Evolutionary conservation across 2,797 vertebrate genomes (phyloP).

Genomic region (Hydrophis major): DNA sequence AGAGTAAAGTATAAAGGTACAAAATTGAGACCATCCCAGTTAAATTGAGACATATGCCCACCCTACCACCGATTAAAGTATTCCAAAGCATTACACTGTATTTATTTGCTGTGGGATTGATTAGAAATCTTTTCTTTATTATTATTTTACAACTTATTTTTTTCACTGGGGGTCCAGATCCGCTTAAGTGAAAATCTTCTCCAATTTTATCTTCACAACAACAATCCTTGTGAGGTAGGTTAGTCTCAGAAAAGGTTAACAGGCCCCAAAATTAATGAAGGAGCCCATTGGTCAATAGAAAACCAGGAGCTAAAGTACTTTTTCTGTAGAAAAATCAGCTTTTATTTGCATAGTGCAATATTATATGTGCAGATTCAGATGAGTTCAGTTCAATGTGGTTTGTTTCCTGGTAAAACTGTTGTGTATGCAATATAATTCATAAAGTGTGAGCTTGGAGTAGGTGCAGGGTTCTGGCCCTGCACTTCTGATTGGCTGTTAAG

Average conservation of each 20-base stretch:
- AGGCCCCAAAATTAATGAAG: not conserved
- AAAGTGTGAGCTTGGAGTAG: too few species aligned
- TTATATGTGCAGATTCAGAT: not conserved
- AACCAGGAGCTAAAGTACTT: not conserved
- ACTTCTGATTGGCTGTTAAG: too few species aligned
- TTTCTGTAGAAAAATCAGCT: not conserved
- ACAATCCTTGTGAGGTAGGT: not conserved
- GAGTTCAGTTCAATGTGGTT: not conserved
- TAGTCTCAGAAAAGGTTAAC: not conserved
- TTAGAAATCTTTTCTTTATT: not conserved
- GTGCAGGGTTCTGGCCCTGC: too few species aligned
- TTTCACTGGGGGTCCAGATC: not conserved
- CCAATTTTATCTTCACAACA: not conserved
- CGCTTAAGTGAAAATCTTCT: not conserved
- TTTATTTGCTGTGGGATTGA: not conserved
- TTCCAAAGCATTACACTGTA: not conserved
- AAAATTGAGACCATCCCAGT: not conserved
- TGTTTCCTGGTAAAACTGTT: not conserved
- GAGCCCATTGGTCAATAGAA: not conserved
- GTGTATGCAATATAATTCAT: too few species aligned
- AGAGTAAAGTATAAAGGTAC: not conserved
- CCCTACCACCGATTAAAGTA: not conserved
- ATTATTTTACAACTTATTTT: not conserved
- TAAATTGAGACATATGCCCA: not conserved
- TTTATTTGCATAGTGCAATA: not conserved